These are phyloP conservation scores for Vimba vimba DNA, from an alignment of 2,113 vertebrate genomes.

Conservation along the genomic window DNA sequence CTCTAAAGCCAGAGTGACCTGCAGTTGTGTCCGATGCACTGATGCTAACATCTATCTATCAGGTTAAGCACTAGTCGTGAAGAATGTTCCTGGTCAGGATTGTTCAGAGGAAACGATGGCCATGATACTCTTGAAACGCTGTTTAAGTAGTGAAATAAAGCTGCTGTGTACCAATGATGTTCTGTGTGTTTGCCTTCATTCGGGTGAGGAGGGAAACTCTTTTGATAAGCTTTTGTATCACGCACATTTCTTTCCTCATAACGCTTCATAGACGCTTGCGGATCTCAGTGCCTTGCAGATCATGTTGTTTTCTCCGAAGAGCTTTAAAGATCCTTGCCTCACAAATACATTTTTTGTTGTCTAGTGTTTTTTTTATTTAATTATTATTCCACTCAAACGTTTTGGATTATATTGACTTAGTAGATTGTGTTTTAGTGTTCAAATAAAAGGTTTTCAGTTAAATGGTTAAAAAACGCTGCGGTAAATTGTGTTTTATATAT, in stretches of 20 bases:
- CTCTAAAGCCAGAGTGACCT: not conserved
- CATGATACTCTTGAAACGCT: slow-evolving; percentile 67
- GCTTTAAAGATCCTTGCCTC: too few relatives aligned
- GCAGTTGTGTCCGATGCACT: not conserved
- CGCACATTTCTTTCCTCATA: not conserved
- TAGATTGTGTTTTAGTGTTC: not conserved
- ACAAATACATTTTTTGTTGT: too few relatives aligned
- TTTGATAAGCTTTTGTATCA: not conserved
- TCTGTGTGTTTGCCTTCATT: not conserved
- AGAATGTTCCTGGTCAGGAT: slow-evolving; percentile 14
- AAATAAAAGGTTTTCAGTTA: not conserved
- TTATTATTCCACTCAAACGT: not conserved
- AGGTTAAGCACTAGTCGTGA: not conserved
- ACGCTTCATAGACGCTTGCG: not conserved
- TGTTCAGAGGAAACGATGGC: slow-evolving; percentile 11
- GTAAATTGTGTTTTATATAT: not conserved
- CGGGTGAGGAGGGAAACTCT: not conserved
- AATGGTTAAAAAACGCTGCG: not conserved
- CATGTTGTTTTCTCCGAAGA: not conserved
- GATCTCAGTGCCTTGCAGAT: not conserved
- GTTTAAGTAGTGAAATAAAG: slow-evolving; percentile 73
- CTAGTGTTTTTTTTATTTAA: not conserved
- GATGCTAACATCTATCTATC: not conserved
- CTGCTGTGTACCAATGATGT: slow-evolving; percentile 60
- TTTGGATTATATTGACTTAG: not conserved